Conservation (phyloP, 1,140 invertebrate genomes). For the Camponotus floridanus region DNA sequence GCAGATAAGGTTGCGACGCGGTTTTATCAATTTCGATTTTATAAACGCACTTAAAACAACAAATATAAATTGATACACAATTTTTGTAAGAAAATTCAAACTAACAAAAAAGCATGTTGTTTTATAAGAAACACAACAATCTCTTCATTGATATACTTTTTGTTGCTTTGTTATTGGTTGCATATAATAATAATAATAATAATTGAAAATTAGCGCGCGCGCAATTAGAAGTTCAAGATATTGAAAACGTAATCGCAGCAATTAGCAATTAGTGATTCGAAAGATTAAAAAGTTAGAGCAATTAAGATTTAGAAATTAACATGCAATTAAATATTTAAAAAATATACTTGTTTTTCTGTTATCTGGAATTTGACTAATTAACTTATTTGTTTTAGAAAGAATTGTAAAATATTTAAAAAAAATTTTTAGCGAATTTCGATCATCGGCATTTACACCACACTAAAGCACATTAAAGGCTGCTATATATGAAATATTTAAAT, state of each 20-base stretch:
- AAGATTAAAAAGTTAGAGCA: no score
- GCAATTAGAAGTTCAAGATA: neutral
- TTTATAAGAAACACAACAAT: neutral
- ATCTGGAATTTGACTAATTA: neutral
- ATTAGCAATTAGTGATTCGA: no score
- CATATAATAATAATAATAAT: neutral
- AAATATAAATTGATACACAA: neutral
- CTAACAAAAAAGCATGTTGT: no score
- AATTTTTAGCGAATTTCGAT: no score
- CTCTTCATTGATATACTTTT: neutral
- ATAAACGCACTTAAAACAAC: neutral
- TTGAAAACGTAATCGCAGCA: neutral
- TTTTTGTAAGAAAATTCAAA: neutral
- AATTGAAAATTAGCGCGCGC: neutral
- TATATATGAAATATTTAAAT: no score
- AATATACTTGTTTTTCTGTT: no score
- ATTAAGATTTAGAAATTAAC: no score
- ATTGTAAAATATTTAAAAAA: neutral
- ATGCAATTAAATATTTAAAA: no score
- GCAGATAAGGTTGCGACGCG: conserved; percentile 17
- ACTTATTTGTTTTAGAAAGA: neutral
- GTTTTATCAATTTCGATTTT: conserved; percentile 29
- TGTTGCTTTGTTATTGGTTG: neutral
- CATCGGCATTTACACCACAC: no score
- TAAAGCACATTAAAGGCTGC: no score